Base-by-base conservation (phyloP, 2,888 invertebrate genomes). In the Eupithecia inturbata region DNA sequence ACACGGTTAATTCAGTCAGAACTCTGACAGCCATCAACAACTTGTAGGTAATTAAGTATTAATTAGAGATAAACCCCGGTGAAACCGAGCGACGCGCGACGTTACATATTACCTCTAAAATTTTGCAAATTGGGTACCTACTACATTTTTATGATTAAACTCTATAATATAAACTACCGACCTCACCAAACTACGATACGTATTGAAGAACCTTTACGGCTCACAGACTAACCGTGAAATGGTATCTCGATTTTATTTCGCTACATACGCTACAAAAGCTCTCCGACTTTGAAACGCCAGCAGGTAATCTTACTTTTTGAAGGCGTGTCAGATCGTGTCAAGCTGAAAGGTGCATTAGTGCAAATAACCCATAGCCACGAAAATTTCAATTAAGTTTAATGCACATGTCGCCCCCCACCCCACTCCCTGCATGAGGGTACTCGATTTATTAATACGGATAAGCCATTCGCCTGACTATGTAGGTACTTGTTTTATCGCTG, bases 331-430 rank as follows among this genome's bases (percentile, higher is more conserved):
- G 74, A 81, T 82, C 83, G 77, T 82, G 84, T 88, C 85, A 86
- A 83, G 79, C 83, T 87, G 88, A 90, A 91, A 91, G 90, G 91
- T 91, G 90, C 89, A 91, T 80, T 91, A 90, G 89, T 85, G 89
- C 89, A 90, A 92, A 89, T 91, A 91, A 92, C 86, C 89, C 83
- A 88, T 91, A 89, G 84, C 89, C 89, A 88, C 91, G 86, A 91
- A 92, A 92, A 91, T 92, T 91, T 92, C 92, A 92, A 92, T 93
- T 90, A 91, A 90, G 75, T 88, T 91, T 88, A 91, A 91, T 92
- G 91, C 91, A 91, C 88, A 89, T 90, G 89, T 88, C 87, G 82
- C 83, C 74, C 80, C 77, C 76, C 75, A 71, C 76, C 75, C 78
- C 78, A 72, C 75, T 71, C 73, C 71, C 78, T 39, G 12, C 71